phyloP scores from a whole-genome alignment of 2,113 vertebrate species.

The Pogona vitticeps region DNA sequence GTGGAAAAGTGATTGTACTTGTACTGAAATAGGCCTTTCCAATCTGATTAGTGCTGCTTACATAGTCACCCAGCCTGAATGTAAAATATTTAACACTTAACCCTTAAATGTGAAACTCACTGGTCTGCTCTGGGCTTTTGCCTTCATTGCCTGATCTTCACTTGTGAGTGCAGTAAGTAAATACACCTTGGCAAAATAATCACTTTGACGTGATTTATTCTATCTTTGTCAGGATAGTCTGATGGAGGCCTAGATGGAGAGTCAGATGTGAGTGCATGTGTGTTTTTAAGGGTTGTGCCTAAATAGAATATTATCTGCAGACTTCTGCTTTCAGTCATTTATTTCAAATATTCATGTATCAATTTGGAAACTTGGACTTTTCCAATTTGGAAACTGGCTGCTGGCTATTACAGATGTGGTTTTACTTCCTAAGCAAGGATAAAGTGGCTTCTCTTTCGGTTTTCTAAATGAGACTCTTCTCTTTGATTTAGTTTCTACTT shows the following conservation, averaged over 20 bases:
- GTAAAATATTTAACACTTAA: not conserved
- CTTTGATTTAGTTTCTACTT: not conserved
- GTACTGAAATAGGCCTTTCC: not conserved
- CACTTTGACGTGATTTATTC: not conserved
- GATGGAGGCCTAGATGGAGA: no score
- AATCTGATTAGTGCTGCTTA: not conserved
- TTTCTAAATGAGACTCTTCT: not conserved
- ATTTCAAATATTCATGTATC: not conserved
- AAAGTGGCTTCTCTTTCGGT: not conserved
- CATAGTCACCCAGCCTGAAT: not conserved
- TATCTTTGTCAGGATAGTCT: no score
- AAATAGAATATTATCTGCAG: not conserved
- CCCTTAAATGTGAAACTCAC: not conserved
- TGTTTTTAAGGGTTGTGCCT: no score
- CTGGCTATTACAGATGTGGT: no score
- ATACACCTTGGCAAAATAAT: slow-evolving; percentile 6
- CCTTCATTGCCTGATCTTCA: not conserved
- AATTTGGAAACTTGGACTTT: no score
- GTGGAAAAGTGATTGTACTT: not conserved
- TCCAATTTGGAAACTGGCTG: no score
- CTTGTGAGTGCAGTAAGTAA: not conserved
- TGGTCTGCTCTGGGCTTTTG: not conserved
- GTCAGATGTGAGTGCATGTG: no score
- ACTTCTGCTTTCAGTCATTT: not conserved
- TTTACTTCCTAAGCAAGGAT: not conserved